Percentiles rank a stretch among this genome's conserved stretches.
Conservation (phyloP, 2,113 vertebrate species). For the Callocephalon fimbriatum region DNA sequence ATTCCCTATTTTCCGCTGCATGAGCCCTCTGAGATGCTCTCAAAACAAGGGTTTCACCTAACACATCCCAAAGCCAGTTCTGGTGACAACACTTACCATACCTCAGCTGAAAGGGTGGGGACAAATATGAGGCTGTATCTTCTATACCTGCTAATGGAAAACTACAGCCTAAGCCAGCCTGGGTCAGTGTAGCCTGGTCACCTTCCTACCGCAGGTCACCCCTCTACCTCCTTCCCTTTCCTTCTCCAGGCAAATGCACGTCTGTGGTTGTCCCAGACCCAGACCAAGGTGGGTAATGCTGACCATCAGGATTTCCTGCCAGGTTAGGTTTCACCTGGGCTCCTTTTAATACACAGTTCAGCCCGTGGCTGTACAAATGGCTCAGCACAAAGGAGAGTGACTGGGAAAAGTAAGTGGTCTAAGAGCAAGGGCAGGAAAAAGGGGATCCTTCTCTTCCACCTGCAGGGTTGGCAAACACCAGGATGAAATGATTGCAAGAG, state of each 20-base stretch:
- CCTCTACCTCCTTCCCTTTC: background rate
- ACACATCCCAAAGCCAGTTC: background rate
- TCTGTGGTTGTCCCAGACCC: background rate
- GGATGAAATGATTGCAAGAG: background rate
- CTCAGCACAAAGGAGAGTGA: background rate
- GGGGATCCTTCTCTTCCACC: background rate
- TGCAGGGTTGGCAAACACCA: background rate
- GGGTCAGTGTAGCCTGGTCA: background rate
- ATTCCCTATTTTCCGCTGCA: background rate
- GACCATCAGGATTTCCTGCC: background rate
- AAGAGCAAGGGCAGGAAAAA: background rate
- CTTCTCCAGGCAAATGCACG: background rate
- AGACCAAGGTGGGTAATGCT: background rate
- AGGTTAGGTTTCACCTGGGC: background rate
- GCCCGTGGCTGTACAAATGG: background rate
- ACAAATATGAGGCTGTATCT: background rate
- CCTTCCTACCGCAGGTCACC: background rate
- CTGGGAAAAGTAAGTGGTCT: too few species aligned
- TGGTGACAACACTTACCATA: background rate
- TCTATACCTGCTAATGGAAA: background rate
- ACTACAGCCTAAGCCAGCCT: background rate
- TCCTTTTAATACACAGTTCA: background rate
- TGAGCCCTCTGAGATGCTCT: rapidly evolving
- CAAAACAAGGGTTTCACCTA: background rate
- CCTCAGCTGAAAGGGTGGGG: background rate